Conservation (phyloP, 2,113 vertebrate genomes). For the Helogale parvula region DNA sequence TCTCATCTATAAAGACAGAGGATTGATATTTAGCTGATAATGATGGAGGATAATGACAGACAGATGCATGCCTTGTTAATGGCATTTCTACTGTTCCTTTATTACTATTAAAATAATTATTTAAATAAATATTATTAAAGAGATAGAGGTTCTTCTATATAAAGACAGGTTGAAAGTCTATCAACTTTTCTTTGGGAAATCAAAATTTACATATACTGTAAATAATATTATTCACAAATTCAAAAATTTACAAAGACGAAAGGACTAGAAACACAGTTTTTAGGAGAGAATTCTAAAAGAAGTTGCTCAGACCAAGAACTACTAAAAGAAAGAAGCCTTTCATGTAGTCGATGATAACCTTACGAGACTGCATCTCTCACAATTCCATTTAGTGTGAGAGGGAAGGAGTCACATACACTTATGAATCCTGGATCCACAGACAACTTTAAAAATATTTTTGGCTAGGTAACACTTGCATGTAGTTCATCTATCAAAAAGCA, state of each 20-base stretch:
- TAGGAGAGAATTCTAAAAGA: neutral
- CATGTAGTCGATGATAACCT: constrained; percentile 49
- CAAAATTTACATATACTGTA: neutral
- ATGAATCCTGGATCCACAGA: constrained; percentile 75
- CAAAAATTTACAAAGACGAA: neutral
- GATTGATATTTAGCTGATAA: neutral
- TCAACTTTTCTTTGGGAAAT: neutral
- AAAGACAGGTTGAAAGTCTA: neutral
- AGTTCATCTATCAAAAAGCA: constrained; percentile 69
- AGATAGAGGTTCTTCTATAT: neutral
- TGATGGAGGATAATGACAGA: neutral
- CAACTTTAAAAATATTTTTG: constrained; percentile 75
- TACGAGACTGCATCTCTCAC: constrained; percentile 49
- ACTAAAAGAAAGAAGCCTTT: constrained; percentile 33
- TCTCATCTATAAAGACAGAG: constrained; percentile 7
- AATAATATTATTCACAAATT: neutral
- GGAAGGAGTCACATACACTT: constrained; percentile 69
- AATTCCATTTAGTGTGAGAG: constrained; percentile 61
- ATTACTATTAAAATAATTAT: neutral
- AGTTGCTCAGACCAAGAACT: constrained; percentile 5
- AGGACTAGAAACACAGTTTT: neutral
- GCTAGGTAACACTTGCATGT: constrained; percentile 68
- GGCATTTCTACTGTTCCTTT: neutral
- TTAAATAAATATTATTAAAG: neutral
- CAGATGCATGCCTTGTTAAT: neutral